Conservation (phyloP, 1,140 invertebrate species). For the Drosophila punjabiensis region DNA sequence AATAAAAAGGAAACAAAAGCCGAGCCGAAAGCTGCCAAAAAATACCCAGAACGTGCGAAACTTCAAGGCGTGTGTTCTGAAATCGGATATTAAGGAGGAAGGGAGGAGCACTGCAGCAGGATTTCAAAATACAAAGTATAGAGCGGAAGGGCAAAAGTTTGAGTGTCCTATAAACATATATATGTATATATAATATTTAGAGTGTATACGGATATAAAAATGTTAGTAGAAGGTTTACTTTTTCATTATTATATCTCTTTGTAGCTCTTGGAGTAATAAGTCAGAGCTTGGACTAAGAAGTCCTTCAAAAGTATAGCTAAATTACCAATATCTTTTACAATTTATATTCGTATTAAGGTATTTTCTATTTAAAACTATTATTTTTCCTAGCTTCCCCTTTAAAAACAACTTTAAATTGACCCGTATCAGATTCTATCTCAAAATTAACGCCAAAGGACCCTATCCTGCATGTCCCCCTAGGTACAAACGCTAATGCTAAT, state of each 20-base stretch:
- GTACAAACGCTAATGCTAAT: slow-evolving; percentile 3
- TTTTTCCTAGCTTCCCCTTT: not conserved
- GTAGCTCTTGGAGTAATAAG: not conserved
- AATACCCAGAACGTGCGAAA: slow-evolving; percentile 31
- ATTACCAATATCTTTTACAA: not conserved
- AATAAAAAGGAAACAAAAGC: slow-evolving; percentile 23
- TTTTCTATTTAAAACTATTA: not conserved
- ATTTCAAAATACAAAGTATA: slow-evolving; percentile 1
- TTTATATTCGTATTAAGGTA: not conserved
- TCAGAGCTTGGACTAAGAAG: not conserved
- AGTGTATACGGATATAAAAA: not conserved
- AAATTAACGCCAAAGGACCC: slow-evolving; percentile 14
- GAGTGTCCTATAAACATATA: not conserved
- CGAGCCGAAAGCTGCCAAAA: slow-evolving; percentile 30
- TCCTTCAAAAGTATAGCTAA: not conserved
- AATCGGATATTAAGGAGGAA: slow-evolving; percentile 27
- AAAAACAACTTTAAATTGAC: not conserved
- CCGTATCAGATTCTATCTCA: too few relatives aligned
- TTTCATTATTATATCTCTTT: not conserved
- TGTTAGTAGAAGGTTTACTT: slow-evolving; percentile 5
- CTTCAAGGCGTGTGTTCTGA: slow-evolving; percentile 48
- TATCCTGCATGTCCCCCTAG: not conserved
- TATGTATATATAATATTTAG: not conserved
- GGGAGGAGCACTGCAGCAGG: slow-evolving; percentile 6
- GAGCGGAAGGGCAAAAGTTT: not conserved